These are phyloP conservation scores for Nomada fabriciana DNA, from an alignment of 2,888 invertebrate species.

Conservation along the genomic window DNA sequence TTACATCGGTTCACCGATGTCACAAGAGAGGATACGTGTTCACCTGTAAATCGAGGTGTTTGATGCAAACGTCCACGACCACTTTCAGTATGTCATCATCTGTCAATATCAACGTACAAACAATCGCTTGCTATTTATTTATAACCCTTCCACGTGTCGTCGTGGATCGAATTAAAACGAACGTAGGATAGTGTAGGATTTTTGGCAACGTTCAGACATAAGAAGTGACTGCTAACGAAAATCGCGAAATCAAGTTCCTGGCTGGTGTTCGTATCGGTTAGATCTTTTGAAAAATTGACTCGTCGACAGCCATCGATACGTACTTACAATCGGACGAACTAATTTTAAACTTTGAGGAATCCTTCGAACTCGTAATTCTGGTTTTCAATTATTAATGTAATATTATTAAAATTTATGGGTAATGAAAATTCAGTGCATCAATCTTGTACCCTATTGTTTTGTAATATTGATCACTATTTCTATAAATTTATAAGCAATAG, in stretches of 20 bases:
- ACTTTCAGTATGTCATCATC: conserved; percentile 18
- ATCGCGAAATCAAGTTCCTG: conserved; percentile 36
- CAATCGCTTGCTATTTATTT: conserved; percentile 56
- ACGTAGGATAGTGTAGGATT: conserved; percentile 33
- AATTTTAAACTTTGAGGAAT: no score
- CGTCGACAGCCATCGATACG: background rate
- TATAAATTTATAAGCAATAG: no score
- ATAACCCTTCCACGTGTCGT: conserved; percentile 47
- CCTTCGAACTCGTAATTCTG: no score
- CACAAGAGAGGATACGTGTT: background rate
- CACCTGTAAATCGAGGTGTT: background rate
- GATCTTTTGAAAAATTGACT: conserved; percentile 23
- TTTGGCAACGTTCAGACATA: conserved; percentile 26
- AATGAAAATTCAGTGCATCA: no score
- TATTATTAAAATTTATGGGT: no score
- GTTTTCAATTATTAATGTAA: no score
- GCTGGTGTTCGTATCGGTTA: background rate
- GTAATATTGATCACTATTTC: no score
- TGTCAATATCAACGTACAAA: conserved; percentile 37
- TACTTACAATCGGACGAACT: background rate
- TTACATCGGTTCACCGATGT: conserved; percentile 8
- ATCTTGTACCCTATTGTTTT: no score
- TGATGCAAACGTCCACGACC: conserved; percentile 12
- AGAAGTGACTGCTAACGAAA: conserved; percentile 17
- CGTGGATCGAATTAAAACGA: conserved; percentile 50